Evolutionary conservation across 2,113 vertebrate genomes (phyloP).

Genomic region (Tragulus kanchil): DNA sequence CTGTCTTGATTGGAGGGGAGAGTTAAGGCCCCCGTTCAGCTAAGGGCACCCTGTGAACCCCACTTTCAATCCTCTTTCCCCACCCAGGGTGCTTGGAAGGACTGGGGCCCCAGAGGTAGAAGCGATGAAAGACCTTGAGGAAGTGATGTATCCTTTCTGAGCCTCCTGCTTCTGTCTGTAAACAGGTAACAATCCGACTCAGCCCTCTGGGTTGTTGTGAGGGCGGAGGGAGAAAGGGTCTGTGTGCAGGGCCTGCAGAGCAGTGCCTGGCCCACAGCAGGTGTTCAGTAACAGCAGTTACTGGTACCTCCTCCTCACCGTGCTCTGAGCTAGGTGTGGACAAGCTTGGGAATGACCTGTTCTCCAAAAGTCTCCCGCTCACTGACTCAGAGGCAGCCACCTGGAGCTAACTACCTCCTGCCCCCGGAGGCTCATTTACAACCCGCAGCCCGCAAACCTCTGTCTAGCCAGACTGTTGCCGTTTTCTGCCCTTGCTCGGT

Average conservation of each 20-base stretch:
- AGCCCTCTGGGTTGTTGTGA: not conserved
- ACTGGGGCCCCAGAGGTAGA: not conserved
- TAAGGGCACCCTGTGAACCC: not conserved
- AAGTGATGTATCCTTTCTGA: not conserved
- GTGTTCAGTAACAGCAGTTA: not conserved
- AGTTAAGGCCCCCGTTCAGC: not conserved
- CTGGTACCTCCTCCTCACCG: not conserved
- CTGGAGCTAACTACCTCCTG: not conserved
- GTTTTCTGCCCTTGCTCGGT: not conserved
- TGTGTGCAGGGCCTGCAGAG: not conserved
- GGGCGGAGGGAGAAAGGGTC: fast-evolving
- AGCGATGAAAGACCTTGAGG: not conserved
- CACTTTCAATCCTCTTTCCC: not conserved
- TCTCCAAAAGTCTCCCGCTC: slow-evolving; percentile 50
- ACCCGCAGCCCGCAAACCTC: not conserved
- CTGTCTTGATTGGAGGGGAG: not conserved
- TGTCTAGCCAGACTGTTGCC: not conserved
- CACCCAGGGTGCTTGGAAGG: not conserved
- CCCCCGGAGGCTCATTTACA: not conserved
- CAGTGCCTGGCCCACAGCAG: not conserved
- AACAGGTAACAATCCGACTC: not conserved
- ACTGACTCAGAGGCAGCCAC: slow-evolving; percentile 59
- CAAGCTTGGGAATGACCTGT: not conserved
- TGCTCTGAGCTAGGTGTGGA: not conserved
- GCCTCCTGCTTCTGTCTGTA: not conserved